Evolutionary conservation across 2,113 vertebrate genomes (phyloP), one percentile per base, ranked within the genome.

Genomic region (Procavia capensis): DNA sequence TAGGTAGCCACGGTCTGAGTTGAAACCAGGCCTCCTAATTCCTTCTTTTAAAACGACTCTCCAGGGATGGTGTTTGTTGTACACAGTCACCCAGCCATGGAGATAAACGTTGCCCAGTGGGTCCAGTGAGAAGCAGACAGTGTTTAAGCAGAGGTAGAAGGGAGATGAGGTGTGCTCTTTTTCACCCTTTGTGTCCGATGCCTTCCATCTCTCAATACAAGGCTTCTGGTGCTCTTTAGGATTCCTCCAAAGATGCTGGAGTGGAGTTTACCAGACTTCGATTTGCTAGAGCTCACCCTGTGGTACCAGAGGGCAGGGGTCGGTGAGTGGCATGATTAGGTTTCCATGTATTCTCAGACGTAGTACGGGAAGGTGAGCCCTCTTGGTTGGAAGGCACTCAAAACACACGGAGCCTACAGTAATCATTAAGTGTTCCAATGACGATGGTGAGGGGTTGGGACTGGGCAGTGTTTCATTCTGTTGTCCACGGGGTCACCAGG

Each of bases 31-130:
- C 31, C 34, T 86, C n/a, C 39, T 54, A 34, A 10, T 25, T 43
- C 27, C n/a, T 68, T 66, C 54, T 87, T 31, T 84, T n/a, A 27
- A 47, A 29, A 47, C 2, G 3, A 31, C 79, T 85, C 36, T 25
- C 41, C 43, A 54, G 41, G 47, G n/a, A 24, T 9, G 45, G 39
- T 17, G 10, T 39, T 79, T 72, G 47, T 34, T 31, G 36, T 47
- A 1, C 16, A 24, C 0, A 17, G 43, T 36, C 24, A 2, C 31
- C 31, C 6, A 14, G 5, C 41, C 3, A 3, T 7, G 31, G 57
- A 78, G 50, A n/a, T 8, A 36, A 50, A 43, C 54, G 22, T 36
- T n/a, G 20, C 45, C 31, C 34, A 5, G 3, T 16, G 39, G 45
- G 34, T n/a, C n/a, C 50, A 4, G n/a, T 6, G 74, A 29, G 59